Conservation (phyloP, 30 jellyfish, hydroid and myxozoan species). For the Aurelia aurita complex sp. Pacific region DNA sequence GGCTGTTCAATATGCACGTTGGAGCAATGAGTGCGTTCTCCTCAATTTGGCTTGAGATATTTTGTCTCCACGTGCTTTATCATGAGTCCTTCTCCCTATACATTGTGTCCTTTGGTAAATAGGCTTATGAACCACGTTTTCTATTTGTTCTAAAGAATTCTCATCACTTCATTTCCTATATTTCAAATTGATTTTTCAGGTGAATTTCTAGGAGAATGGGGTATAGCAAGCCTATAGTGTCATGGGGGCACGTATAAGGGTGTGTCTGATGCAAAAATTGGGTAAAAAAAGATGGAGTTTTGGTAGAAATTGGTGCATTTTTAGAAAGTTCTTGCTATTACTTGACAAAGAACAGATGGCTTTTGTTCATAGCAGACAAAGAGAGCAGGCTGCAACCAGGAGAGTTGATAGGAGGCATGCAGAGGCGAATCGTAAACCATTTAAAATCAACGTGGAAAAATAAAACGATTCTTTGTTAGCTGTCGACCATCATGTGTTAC, state of each 20-base stretch:
- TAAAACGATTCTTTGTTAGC: slow-evolving; percentile 36
- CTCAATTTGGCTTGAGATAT: slow-evolving; percentile 21
- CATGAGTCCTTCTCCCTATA: slow-evolving; percentile 24
- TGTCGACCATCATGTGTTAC: slow-evolving; percentile 50
- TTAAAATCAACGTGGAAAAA: slow-evolving; percentile 57
- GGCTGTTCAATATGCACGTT: slow-evolving; percentile 33
- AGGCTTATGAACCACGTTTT: slow-evolving; percentile 89
- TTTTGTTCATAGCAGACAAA: slow-evolving; percentile 67
- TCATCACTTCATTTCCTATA: slow-evolving; percentile 23
- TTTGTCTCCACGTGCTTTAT: slow-evolving; percentile 66
- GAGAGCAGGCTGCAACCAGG: slow-evolving; percentile 35
- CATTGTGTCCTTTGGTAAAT: slow-evolving; percentile 84
- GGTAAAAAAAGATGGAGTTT: slow-evolving; percentile 11
- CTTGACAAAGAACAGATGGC: slow-evolving; percentile 75
- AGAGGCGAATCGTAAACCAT: slow-evolving; percentile 46
- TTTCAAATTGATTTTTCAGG: slow-evolving; percentile 1
- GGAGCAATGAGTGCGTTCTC: background rate
- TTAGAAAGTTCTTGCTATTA: slow-evolving; percentile 47
- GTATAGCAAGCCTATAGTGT: background rate
- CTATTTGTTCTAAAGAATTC: slow-evolving; percentile 73
- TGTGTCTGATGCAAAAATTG: background rate
- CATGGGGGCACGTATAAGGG: slow-evolving; percentile 29
- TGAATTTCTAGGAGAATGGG: slow-evolving; percentile 3
- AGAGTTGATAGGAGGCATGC: slow-evolving; percentile 52
- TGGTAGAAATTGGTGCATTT: slow-evolving; percentile 26